Conservation (phyloP, 1,140 invertebrate genomes). For the Hyposmocoma kahamanoa region DNA sequence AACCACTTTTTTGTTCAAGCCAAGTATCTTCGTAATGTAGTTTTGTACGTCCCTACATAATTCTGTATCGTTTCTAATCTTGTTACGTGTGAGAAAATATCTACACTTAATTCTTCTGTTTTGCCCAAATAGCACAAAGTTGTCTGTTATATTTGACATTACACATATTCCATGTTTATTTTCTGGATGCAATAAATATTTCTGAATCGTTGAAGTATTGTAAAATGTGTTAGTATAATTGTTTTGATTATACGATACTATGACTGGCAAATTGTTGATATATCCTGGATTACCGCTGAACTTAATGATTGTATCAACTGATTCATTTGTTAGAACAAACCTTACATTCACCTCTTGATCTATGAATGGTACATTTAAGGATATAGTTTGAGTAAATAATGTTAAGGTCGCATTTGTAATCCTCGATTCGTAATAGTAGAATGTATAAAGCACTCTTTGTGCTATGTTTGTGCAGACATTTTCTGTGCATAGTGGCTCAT, state of each 20-base stretch:
- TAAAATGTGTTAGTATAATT: conserved; percentile 50
- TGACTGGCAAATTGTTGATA: conserved; percentile 32
- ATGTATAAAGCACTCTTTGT: conserved; percentile 37
- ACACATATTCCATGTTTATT: conserved; percentile 43
- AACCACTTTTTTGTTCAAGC: conserved; percentile 23
- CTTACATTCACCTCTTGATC: conserved; percentile 41
- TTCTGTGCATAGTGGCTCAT: conserved; percentile 41
- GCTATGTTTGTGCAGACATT: conserved; percentile 41
- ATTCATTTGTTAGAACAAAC: conserved; percentile 41
- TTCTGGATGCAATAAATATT: conserved; percentile 25
- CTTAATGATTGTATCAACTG: conserved; percentile 28
- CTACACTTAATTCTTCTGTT: conserved; percentile 48
- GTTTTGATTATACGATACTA: conserved; percentile 30
- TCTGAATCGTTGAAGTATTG: conserved; percentile 10
- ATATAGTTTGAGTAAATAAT: conserved; percentile 30
- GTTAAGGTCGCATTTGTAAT: conserved; percentile 42
- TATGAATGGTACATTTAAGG: conserved; percentile 22
- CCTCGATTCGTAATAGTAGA: conserved; percentile 41
- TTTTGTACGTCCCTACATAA: conserved; percentile 37
- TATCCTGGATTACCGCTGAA: conserved; percentile 58
- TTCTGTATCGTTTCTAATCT: conserved; percentile 25
- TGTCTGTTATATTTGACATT: conserved; percentile 24
- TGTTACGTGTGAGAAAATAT: conserved; percentile 1
- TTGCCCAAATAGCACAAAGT: conserved; percentile 36
- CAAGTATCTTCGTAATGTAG: conserved; percentile 27